Conservation (phyloP, 2,888 invertebrate species). For the Thumatha senex region DNA sequence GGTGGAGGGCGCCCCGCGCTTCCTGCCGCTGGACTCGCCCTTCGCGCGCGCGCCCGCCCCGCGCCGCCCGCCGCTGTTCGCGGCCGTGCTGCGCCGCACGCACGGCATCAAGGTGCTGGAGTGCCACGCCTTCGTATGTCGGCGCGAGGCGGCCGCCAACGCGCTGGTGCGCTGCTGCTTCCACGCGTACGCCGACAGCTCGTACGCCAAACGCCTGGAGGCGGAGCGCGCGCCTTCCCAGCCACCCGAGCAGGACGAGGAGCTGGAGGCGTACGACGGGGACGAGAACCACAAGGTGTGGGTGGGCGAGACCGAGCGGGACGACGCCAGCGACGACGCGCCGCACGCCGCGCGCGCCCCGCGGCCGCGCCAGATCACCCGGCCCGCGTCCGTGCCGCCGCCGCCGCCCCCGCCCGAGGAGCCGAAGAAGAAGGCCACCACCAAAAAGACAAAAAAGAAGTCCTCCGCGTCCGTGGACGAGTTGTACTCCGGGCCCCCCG, state of each 20-base stretch:
- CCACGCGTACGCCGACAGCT: constrained; percentile 98
- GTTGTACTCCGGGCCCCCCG: constrained; percentile 80
- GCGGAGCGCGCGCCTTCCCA: constrained; percentile 80
- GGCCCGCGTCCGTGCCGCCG: constrained; percentile 92
- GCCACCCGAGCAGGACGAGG: constrained; percentile 84
- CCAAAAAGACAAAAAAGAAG: constrained; percentile 82
- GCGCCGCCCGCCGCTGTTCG: constrained; percentile 97
- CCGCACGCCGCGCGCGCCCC: constrained; percentile 85
- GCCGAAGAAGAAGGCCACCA: constrained; percentile 83
- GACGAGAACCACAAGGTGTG: constrained; percentile 97
- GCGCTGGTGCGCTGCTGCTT: constrained; percentile 98
- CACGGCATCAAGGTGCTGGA: constrained; percentile 99
- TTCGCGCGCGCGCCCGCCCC: constrained; percentile 96
- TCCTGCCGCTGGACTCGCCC: constrained; percentile 97
- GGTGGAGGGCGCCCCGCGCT: constrained; percentile 90
- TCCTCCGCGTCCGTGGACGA: constrained; percentile 84
- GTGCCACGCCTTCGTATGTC: constrained; percentile 99
- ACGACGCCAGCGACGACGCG: constrained; percentile 88
- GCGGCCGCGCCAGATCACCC: constrained; percentile 91
- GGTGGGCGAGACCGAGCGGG: constrained; percentile 92
- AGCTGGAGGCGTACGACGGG: constrained; percentile 93
- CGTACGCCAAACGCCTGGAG: constrained; percentile 93
- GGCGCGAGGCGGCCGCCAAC: constrained; percentile 97
- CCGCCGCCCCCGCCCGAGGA: constrained; percentile 90
- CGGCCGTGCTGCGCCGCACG: constrained; percentile 97